Evolutionary conservation across 2,888 invertebrate genomes (phyloP).

Genomic region (Sthenelais limicola): DNA sequence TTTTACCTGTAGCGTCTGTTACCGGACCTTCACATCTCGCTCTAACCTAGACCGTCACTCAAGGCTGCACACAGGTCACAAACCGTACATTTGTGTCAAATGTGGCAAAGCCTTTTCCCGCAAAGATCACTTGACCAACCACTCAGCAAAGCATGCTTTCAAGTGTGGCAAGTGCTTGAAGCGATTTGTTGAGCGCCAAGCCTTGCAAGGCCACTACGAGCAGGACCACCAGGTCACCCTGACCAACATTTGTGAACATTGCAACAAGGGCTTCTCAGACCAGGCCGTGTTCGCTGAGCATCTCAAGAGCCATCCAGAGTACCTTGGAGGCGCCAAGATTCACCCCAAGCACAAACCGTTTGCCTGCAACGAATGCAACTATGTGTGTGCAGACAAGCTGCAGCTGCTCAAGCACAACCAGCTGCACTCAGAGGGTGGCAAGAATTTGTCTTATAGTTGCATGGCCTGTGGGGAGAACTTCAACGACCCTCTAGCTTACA

Average conservation of each 20-base stretch:
- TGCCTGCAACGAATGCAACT: constrained; percentile 46
- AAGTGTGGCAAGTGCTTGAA: constrained; percentile 52
- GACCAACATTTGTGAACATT: constrained; percentile 48
- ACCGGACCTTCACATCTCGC: constrained; percentile 54
- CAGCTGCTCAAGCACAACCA: constrained; percentile 47
- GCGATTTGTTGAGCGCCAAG: constrained; percentile 47
- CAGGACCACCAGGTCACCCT: constrained; percentile 48
- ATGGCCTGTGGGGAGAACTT: constrained; percentile 48
- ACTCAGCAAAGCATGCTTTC: constrained; percentile 52
- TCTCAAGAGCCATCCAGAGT: constrained; percentile 51
- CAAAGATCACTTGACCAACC: constrained; percentile 53
- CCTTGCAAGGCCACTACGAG: constrained; percentile 46
- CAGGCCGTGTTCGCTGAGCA: constrained; percentile 49
- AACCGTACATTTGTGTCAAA: constrained; percentile 51
- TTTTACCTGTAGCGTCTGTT: constrained; percentile 51
- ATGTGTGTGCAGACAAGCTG: constrained; percentile 43
- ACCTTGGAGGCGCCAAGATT: constrained; percentile 28
- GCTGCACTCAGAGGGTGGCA: constrained; percentile 42
- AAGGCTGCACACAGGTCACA: constrained; percentile 53
- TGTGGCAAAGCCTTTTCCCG: constrained; percentile 53
- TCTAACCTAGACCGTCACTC: constrained; percentile 55
- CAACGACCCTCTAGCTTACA: constrained; percentile 47
- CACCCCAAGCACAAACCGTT: constrained; percentile 35
- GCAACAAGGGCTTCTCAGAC: constrained; percentile 53
- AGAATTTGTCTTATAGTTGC: constrained; percentile 47